Base-by-base conservation (phyloP, 2,888 invertebrate species). In the Rapana venosa region DNA sequence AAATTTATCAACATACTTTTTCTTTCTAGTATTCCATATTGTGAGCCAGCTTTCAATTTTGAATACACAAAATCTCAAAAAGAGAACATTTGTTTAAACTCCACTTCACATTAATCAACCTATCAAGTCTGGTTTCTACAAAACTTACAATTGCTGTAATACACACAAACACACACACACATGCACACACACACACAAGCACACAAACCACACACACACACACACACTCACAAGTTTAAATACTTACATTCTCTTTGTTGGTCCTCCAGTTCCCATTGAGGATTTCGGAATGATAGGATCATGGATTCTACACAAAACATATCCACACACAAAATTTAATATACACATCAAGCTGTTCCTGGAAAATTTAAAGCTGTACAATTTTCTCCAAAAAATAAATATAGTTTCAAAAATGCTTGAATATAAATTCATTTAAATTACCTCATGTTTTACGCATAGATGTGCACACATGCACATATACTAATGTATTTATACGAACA, bases 271-370 rank as follows among this genome's bases (percentile, higher is more conserved):
- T 77, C 95, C 94, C 90, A 94, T 95, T 5, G 96, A 96, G 83
- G 96, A 95, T 91, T 96, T 96, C 8, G 97, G 97, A 91, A 97
- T 96, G 91, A 97, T 97, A 61, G 97, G 97, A 90, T 97, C 97
- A 94, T 97, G 96, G 92, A 96, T 94, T 90, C 96, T 96, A 93
- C 26, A 85, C n/a, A 56, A 66, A 17, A 66, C 66, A 66, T 26
- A 66, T n/a, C n/a, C n/a, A 22, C 5, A 22, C n/a, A 74, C 26
- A 74, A 74, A 74, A 74, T n/a, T n/a, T n/a, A 22, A 74, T n/a
- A 5, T 8, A 74, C 74, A 74, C n/a, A 74, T n/a, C 47, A 47
- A 74, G n/a, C n/a, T n/a, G n/a, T 74, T n/a, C 74, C 47, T 47
- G 47, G 47, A 47, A 47, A 5, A 47, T 47, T 47, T 47, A 8